A percentile compares a stretch with the other conserved stretches of the same genome.
These are phyloP conservation scores for Drosophila leonis DNA, from an alignment of 2,888 invertebrate genomes.

Conservation along the genomic window DNA sequence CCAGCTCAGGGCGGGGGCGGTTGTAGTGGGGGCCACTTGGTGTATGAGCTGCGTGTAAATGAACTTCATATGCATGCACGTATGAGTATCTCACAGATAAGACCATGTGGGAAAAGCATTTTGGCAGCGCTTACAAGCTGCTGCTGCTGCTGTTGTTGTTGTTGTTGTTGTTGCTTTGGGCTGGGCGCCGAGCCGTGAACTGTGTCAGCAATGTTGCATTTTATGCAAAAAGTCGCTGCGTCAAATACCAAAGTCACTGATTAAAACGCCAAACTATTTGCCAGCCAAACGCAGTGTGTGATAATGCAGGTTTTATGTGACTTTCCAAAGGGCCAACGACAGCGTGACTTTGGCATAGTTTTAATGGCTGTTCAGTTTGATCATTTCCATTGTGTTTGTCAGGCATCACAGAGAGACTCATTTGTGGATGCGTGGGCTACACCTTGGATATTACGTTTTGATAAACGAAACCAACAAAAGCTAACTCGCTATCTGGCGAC, in stretches of 20 bases:
- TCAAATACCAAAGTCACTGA: constrained; percentile 45
- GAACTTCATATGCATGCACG: constrained; percentile 60
- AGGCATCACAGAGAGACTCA: constrained; percentile 21
- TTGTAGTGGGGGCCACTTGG: constrained; percentile 18
- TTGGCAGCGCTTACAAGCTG: constrained; percentile 65
- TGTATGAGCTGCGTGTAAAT: constrained; percentile 74
- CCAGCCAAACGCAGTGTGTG: constrained; percentile 48
- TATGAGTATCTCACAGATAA: constrained; percentile 54
- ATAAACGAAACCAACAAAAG: constrained; percentile 38
- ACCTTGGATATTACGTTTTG: constrained; percentile 44
- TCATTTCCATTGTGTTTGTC: constrained; percentile 26
- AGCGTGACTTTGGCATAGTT: constrained; percentile 77
- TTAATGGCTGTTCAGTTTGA: constrained; percentile 48
- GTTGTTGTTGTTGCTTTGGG: constrained; percentile 33
- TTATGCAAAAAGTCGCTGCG: constrained; percentile 60
- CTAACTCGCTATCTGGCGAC: constrained; percentile 65
- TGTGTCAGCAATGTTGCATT: constrained; percentile 72
- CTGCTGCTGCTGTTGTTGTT: constrained; percentile 14
- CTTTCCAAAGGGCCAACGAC: constrained; percentile 57
- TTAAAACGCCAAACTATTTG: constrained; percentile 52
- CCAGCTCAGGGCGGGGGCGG: constrained; percentile 19
- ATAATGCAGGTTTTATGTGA: constrained; percentile 53
- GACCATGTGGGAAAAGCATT: constrained; percentile 71
- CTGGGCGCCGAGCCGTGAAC: constrained; percentile 70
- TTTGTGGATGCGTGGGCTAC: constrained; percentile 45